Conservation (phyloP, 2,888 invertebrate genomes). For the Ennomos quercinarius region DNA sequence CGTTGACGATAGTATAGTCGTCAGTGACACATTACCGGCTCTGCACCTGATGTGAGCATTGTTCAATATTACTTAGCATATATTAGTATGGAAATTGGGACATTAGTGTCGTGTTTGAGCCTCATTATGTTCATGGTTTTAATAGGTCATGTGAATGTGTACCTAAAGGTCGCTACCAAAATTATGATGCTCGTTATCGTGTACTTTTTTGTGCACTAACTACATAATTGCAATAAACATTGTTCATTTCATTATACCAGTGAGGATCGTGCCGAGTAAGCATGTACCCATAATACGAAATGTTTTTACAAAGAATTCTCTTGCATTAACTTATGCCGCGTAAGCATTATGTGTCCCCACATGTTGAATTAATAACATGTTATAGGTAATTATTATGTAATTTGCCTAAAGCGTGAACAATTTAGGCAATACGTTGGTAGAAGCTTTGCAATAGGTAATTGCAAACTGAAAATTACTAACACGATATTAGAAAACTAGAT, state of each 20-base stretch:
- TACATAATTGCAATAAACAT: too few relatives aligned
- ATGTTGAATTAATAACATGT: too few relatives aligned
- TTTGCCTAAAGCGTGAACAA: background rate
- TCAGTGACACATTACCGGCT: constrained; percentile 51
- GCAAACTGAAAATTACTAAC: constrained; percentile 20
- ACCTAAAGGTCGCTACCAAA: background rate
- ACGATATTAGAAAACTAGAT: constrained; percentile 40
- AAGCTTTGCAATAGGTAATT: constrained; percentile 19
- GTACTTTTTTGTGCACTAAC: too few relatives aligned
- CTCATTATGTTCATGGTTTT: constrained; percentile 7
- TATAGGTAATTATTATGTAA: too few relatives aligned
- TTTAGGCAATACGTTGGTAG: constrained; percentile 18
- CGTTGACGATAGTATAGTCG: constrained; percentile 29
- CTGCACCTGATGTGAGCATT: constrained; percentile 37
- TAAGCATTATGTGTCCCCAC: too few relatives aligned
- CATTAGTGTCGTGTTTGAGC: constrained; percentile 16
- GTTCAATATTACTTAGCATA: constrained; percentile 42
- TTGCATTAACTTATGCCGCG: too few relatives aligned
- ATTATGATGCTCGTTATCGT: too few relatives aligned
- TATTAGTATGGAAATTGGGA: constrained; percentile 40
- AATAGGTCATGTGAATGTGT: background rate
- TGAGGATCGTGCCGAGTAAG: too few relatives aligned
- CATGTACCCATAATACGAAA: too few relatives aligned
- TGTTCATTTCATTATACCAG: too few relatives aligned
- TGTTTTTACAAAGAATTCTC: too few relatives aligned